Percentiles rank a stretch among this genome's conserved stretches.
Evolutionary conservation across 1,140 invertebrate species (phyloP).

Genomic region (Phenacoccus solenopsis): DNA sequence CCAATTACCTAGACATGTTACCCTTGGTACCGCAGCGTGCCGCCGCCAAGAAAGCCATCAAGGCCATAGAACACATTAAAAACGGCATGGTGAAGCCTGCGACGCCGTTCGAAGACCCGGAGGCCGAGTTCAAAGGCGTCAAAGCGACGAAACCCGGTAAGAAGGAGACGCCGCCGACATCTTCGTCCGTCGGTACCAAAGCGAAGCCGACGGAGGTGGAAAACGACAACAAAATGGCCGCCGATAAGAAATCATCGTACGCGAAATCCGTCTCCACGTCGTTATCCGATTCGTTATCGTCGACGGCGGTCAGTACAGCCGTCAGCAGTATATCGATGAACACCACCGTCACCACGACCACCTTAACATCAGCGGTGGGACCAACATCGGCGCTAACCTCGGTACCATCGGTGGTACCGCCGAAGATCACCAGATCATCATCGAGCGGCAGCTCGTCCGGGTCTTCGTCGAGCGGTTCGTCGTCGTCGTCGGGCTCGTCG

Average conservation of each 20-base stretch:
- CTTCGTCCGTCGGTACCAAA: neutral
- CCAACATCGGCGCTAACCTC: too few species aligned
- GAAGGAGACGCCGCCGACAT: neutral
- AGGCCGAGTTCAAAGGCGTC: constrained; percentile 26
- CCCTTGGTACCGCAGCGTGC: constrained; percentile 78
- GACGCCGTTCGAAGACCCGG: constrained; percentile 27
- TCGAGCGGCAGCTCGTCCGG: neutral
- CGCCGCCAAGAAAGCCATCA: constrained; percentile 81
- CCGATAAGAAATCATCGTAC: too few species aligned
- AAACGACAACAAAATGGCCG: too few species aligned
- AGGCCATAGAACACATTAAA: constrained; percentile 63
- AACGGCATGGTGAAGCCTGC: constrained; percentile 46
- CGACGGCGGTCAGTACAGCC: neutral
- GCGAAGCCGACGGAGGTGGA: too few species aligned
- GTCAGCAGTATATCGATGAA: neutral
- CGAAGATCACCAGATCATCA: constrained; percentile 1
- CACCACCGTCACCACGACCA: neutral
- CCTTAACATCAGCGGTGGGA: too few species aligned
- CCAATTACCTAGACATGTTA: constrained; percentile 51
- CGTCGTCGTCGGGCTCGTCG: constrained; percentile 20
- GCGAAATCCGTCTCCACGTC: neutral
- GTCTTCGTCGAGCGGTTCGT: neutral
- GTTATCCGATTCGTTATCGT: neutral
- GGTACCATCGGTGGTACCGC: neutral
- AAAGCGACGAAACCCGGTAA: neutral